Conservation (phyloP, 2,797 vertebrate genomes). For the Naso thynnoides region DNA sequence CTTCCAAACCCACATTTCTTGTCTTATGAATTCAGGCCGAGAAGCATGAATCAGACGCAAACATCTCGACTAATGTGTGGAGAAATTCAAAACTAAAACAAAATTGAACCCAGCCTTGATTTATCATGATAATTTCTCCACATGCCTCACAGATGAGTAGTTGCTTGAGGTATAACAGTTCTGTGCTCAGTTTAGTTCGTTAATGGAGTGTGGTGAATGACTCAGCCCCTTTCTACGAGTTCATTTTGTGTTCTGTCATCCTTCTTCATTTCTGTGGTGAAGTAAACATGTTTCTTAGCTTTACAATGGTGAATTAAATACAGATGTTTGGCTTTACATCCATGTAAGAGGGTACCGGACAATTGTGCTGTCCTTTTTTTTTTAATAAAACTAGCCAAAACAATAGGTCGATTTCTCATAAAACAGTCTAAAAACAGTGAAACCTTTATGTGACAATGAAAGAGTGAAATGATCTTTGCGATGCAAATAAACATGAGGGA, state of each 20-base stretch:
- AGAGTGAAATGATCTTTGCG: constrained; percentile 22
- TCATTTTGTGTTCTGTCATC: constrained; percentile 14
- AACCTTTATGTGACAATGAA: neutral
- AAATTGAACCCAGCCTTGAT: constrained; percentile 17
- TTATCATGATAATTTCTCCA: constrained; percentile 43
- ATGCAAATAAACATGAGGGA: constrained; percentile 27
- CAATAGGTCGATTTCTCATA: too few species aligned
- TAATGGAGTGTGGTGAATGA: constrained; percentile 47
- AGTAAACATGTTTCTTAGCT: neutral
- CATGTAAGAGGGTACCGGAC: too few species aligned
- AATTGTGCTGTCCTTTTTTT: too few species aligned
- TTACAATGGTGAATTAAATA: neutral
- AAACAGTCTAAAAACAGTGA: neutral
- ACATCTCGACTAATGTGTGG: constrained; percentile 12
- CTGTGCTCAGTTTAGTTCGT: constrained; percentile 35
- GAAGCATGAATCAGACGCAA: constrained; percentile 2
- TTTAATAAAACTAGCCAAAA: too few species aligned
- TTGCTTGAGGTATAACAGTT: constrained; percentile 25
- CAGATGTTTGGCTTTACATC: too few species aligned
- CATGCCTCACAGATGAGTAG: constrained; percentile 23
- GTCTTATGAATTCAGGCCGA: constrained; percentile 17
- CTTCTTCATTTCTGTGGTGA: constrained; percentile 1
- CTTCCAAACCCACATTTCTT: constrained; percentile 13
- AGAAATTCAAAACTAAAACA: constrained; percentile 22
- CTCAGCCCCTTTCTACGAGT: constrained; percentile 28